These are phyloP conservation scores for Thecocarcelia acutangulata DNA, from an alignment of 2,888 invertebrate species.

Conservation along the genomic window DNA sequence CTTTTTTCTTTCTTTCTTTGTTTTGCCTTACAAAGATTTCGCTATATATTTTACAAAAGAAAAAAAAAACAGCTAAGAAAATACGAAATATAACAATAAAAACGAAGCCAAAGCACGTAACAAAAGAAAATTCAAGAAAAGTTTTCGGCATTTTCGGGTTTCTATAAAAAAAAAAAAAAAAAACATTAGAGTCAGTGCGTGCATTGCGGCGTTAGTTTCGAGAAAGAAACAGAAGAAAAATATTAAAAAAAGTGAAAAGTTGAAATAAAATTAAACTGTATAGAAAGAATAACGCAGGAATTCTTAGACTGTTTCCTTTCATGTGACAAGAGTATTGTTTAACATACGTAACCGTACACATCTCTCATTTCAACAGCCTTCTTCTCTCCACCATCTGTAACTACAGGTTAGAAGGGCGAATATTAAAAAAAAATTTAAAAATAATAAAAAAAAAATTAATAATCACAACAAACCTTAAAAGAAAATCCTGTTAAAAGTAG, in stretches of 20 bases:
- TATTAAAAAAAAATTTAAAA: constrained; percentile 5
- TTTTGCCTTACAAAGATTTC: constrained; percentile 44
- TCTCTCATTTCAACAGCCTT: constrained; percentile 22
- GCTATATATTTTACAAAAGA: constrained; percentile 9
- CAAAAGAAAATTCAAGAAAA: constrained; percentile 50
- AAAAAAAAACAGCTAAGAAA: constrained; percentile 8
- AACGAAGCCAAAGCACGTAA: constrained; percentile 13
- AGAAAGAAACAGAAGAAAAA: neutral
- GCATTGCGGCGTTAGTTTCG: neutral
- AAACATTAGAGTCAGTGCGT: constrained; percentile 35
- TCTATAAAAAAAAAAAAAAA: neutral
- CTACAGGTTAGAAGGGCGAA: neutral
- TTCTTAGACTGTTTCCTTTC: constrained; percentile 49
- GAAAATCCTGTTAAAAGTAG: constrained; percentile 44
- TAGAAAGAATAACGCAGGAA: constrained; percentile 55
- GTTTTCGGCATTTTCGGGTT: constrained; percentile 41
- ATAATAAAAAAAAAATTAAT: constrained; percentile 24
- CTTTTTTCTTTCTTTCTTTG: constrained; percentile 43
- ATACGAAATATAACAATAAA: constrained; percentile 25
- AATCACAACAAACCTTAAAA: constrained; percentile 16
- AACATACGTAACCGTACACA: constrained; percentile 62
- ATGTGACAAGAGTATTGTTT: constrained; percentile 57
- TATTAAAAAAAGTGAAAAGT: constrained; percentile 8
- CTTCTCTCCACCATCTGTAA: neutral
- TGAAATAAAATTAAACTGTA: constrained; percentile 12